Base-by-base conservation (phyloP, 1,140 invertebrate species). In the Pteromalus puparum region DNA sequence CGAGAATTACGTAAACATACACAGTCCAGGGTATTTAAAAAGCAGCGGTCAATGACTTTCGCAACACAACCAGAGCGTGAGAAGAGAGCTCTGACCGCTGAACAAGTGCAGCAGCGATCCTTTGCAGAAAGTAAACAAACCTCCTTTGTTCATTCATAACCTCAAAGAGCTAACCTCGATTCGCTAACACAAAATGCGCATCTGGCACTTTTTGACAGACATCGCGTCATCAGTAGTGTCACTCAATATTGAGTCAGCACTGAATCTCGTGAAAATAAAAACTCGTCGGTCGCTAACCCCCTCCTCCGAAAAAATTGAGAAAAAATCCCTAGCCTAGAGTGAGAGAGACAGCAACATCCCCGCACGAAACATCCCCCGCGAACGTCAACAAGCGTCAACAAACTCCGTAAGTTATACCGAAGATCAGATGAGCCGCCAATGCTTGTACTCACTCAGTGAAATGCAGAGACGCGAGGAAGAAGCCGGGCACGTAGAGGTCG, bases 401-500 rank as follows among this genome's bases (percentile, higher is more conserved):
- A 42, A 34, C 30, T 5, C 30, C 30, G 3, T 34, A 34, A 34
- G 30, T 5, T 5, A 34, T 34, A 34, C 30, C 30, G 30, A 34
- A 34, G 4, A 34, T 34, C 30, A 42, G 61, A 21, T 65, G 15
- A 65, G n/a, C 61, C 1, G 9, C 38, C 38, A 48, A 42, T 18
- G 46, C 3, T 1, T 12, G 15, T 83, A 93, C 94, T 95, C 92
- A 97, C 97, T 97, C 96, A 88, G 96, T 92, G 38, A 95, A 90
- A 90, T 98, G 97, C 73, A 97, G 91, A 28, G 94, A 90, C 86
- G 95, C 94, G 10, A 98, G 93, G 87, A 95, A 94, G 79, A 95
- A 94, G n/a, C 95, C 96, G 9, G 97, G 97, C 21, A 97, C 94
- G 42, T 97, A 95, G 34, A 98, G 93, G 93, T 98, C 97, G 92